phyloP scores from a whole-genome alignment of 2,888 invertebrate species.

The Cordilura impudica region DNA sequence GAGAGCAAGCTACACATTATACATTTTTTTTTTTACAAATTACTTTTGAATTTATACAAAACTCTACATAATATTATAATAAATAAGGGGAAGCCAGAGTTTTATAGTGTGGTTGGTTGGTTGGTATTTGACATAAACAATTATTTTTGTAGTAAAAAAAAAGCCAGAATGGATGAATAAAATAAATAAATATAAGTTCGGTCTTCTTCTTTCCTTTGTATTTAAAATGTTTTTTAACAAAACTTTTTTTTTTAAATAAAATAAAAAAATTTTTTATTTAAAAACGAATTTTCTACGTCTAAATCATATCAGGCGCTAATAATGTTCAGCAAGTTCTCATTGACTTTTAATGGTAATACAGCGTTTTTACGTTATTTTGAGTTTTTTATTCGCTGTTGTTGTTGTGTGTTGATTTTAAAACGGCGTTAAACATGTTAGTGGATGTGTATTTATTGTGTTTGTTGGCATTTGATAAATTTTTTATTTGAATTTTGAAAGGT shows the following conservation, averaged over 20 bases:
- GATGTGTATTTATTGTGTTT: neutral
- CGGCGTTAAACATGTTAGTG: neutral
- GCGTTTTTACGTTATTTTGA: constrained; percentile 30
- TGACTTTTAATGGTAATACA: neutral
- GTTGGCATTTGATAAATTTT: neutral
- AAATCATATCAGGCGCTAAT: constrained; percentile 72
- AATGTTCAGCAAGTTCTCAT: constrained; percentile 28
- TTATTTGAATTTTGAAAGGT: neutral
- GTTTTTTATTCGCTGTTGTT: neutral
- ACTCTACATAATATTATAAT: constrained; percentile 7
- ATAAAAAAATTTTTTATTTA: constrained; percentile 64
- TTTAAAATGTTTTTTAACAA: constrained; percentile 14
- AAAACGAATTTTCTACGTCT: constrained; percentile 76
- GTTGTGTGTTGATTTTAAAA: no score
- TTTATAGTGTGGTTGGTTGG: constrained; percentile 29
- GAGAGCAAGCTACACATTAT: neutral
- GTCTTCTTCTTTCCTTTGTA: neutral
- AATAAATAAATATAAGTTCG: neutral
- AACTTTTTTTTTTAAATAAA: constrained; percentile 22
- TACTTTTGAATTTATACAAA: no score
- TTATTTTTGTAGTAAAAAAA: neutral
- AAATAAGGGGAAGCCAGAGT: constrained; percentile 9
- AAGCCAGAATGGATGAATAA: neutral
- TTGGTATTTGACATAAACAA: neutral
- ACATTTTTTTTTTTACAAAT: no score